These are phyloP conservation scores for Pituophis catenifer DNA, from an alignment of 2,113 vertebrate species.

Conservation along the genomic window DNA sequence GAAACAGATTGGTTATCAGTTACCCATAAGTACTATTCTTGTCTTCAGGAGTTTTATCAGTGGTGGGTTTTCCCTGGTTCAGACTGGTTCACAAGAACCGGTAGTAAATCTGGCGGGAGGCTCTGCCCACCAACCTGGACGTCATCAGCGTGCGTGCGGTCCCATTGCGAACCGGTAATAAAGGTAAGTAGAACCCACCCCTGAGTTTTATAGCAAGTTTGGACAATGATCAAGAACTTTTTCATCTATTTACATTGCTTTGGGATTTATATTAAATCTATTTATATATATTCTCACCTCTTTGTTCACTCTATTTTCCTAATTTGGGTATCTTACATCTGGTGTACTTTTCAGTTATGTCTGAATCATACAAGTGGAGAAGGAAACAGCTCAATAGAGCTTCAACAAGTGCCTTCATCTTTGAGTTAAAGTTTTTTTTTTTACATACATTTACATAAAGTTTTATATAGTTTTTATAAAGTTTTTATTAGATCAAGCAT, in stretches of 20 bases:
- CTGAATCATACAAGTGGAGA: neutral
- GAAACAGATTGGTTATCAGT: neutral
- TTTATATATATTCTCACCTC: neutral
- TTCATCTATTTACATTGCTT: neutral
- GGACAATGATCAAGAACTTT: neutral
- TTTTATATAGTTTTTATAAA: too few relatives aligned
- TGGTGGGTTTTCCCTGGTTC: too few relatives aligned
- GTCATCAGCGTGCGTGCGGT: too few relatives aligned
- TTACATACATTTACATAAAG: too few relatives aligned
- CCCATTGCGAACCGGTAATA: too few relatives aligned
- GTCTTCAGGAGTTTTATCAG: neutral
- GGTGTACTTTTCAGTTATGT: neutral
- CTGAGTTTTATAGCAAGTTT: neutral
- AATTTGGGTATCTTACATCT: neutral
- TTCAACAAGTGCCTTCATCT: neutral
- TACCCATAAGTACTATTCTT: neutral
- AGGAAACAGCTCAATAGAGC: neutral
- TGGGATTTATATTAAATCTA: neutral
- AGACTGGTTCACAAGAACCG: too few relatives aligned
- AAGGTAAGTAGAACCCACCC: too few relatives aligned
- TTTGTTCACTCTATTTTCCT: neutral
- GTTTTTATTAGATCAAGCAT: neutral
- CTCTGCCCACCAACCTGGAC: too few relatives aligned
- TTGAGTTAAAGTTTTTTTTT: too few relatives aligned
- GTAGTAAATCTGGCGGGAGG: too few relatives aligned